Evolutionary conservation across 2,113 vertebrate genomes (phyloP).

Genomic region (Callipepla squamata): DNA sequence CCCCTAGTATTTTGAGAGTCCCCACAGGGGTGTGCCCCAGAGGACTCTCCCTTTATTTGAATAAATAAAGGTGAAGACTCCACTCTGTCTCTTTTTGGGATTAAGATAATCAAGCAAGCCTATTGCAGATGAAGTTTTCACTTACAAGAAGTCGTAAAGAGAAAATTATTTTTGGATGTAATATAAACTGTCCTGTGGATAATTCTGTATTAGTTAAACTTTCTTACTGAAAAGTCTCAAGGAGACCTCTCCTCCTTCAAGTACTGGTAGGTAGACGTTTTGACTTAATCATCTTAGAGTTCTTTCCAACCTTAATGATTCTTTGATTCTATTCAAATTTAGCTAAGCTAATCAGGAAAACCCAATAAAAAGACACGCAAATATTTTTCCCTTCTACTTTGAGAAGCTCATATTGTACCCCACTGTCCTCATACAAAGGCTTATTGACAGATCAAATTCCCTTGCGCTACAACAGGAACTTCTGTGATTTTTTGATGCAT

Average conservation of each 20-base stretch:
- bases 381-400: not conserved
- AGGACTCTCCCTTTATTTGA: too few relatives aligned
- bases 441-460: not conserved
- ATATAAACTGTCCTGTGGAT: not conserved
- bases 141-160: not conserved
- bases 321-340: not conserved
- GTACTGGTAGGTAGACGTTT: not conserved
- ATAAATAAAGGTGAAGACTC: too few relatives aligned
- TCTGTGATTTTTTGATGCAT: not conserved
- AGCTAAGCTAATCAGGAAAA: not conserved
- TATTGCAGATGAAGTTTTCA: too few relatives aligned
- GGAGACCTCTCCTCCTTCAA: not conserved
- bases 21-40: too few relatives aligned
- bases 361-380: not conserved
- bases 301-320: too few relatives aligned
- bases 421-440: fast-evolving
- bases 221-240: not conserved
- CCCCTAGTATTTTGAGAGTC: too few relatives aligned
- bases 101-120: too few relatives aligned
- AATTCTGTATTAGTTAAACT: not conserved
- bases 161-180: not conserved
- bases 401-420: not conserved
- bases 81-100: too few relatives aligned
- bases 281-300: too few relatives aligned
- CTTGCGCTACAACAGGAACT: not conserved